A percentile compares a stretch with the other conserved stretches of the same genome.
phyloP scores from a whole-genome alignment of 1,140 invertebrate genomes.

The Armadillidium nasatum region DNA sequence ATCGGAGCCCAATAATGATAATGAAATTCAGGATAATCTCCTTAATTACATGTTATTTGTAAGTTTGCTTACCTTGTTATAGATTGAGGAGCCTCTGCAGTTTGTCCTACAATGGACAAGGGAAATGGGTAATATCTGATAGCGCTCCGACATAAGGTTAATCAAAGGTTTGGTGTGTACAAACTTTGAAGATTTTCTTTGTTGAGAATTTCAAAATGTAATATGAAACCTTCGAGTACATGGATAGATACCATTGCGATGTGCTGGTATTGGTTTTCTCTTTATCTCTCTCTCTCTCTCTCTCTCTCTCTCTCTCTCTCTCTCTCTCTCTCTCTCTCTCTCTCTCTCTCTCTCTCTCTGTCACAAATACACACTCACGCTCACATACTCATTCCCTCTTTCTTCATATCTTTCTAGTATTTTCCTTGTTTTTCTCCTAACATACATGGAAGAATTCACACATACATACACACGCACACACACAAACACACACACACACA shows the following conservation, averaged over 20 bases:
- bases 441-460: too few relatives aligned
- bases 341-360: too few relatives aligned
- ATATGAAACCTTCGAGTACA: neutral
- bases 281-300: too few relatives aligned
- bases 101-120: neutral
- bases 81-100: neutral
- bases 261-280: too few relatives aligned
- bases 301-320: too few relatives aligned
- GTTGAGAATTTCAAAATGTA: neutral
- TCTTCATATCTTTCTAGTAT: too few relatives aligned
- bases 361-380: too few relatives aligned
- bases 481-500: too few relatives aligned
- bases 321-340: too few relatives aligned
- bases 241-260: neutral
- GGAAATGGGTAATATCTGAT: slow-evolving; percentile 10
- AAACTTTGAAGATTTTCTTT: neutral
- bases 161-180: slow-evolving; percentile 3
- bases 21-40: slow-evolving; percentile 10
- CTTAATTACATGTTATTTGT: slow-evolving; percentile 3
- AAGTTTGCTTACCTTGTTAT: slow-evolving; percentile 1
- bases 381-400: too few relatives aligned
- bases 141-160: neutral
- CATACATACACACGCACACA: too few relatives aligned
- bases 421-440: too few relatives aligned
- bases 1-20: neutral